Evolutionary conservation across 2,797 vertebrate genomes (phyloP).

Genomic region (Melanotaenia boesemani): DNA sequence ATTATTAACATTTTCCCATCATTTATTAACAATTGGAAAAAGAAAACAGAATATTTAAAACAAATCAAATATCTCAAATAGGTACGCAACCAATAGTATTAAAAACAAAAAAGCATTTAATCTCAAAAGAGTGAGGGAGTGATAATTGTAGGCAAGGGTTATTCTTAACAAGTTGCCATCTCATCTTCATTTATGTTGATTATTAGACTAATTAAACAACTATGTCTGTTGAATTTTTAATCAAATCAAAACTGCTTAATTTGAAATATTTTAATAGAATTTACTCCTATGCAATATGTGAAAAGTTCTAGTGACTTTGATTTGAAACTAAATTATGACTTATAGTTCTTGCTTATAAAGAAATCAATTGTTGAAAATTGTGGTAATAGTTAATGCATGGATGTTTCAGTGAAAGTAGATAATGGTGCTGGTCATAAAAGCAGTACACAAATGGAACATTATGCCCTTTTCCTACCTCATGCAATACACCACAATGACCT

Average conservation of each 20-base stretch:
- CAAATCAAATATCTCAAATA: constrained; percentile 42
- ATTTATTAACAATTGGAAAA: constrained; percentile 75
- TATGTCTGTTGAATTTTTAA: background rate
- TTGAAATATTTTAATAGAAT: background rate
- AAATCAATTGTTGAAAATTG: constrained; percentile 8
- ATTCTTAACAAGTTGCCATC: background rate
- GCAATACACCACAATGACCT: constrained; percentile 6
- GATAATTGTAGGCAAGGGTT: background rate
- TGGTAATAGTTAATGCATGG: constrained; percentile 9
- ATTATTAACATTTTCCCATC: constrained; percentile 76
- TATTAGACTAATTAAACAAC: background rate
- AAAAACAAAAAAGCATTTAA: background rate
- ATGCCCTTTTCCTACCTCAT: background rate
- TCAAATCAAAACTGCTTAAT: background rate
- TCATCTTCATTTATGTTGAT: background rate
- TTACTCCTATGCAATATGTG: background rate
- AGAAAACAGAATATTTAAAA: constrained; percentile 49
- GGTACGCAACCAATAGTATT: constrained; percentile 36
- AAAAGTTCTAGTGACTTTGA: background rate
- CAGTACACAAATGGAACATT: background rate
- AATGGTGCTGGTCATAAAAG: constrained; percentile 33
- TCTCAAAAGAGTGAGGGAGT: background rate
- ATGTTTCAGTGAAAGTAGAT: constrained; percentile 9
- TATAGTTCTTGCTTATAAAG: constrained; percentile 9
- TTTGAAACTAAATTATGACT: background rate